Evolutionary conservation across 2,888 invertebrate genomes (phyloP).

Genomic region (Iselma pallidipennis): DNA sequence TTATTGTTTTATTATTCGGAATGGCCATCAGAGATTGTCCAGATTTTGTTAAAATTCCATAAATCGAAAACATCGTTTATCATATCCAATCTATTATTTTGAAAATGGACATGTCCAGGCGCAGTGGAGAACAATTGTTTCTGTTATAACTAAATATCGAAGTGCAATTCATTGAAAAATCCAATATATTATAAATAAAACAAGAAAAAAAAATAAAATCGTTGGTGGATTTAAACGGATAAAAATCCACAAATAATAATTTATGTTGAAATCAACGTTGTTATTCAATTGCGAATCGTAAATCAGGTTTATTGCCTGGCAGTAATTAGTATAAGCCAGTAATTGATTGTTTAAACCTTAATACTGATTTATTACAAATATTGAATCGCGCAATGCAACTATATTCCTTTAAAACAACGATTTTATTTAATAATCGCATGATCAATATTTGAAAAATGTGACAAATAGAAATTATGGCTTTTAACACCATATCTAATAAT

Average conservation of each 20-base stretch:
- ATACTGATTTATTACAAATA: constrained; percentile 48
- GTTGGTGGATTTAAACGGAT: constrained; percentile 35
- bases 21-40: not conserved
- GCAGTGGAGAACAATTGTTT: not conserved
- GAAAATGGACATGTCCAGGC: too few relatives aligned
- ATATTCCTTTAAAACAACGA: not conserved
- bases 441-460: too few relatives aligned
- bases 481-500: too few relatives aligned
- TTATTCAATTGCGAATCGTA: constrained; percentile 48
- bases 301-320: constrained; percentile 48
- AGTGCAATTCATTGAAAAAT: not conserved
- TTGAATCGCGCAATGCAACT: constrained; percentile 21
- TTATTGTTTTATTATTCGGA: not conserved
- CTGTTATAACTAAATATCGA: not conserved
- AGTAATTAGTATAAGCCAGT: constrained; percentile 50
- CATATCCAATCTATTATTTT: too few relatives aligned
- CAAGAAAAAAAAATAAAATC: constrained; percentile 32
- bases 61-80: too few relatives aligned
- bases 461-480: too few relatives aligned
- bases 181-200: not conserved
- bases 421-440: not conserved
- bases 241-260: constrained; percentile 44
- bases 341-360: constrained; percentile 51
- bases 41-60: too few relatives aligned
- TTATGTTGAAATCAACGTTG: constrained; percentile 44